Percentiles rank a stretch among this genome's conserved stretches.
phyloP scores from a whole-genome alignment of 2,113 vertebrate species.

The Sphaerodactylus townsendi region DNA sequence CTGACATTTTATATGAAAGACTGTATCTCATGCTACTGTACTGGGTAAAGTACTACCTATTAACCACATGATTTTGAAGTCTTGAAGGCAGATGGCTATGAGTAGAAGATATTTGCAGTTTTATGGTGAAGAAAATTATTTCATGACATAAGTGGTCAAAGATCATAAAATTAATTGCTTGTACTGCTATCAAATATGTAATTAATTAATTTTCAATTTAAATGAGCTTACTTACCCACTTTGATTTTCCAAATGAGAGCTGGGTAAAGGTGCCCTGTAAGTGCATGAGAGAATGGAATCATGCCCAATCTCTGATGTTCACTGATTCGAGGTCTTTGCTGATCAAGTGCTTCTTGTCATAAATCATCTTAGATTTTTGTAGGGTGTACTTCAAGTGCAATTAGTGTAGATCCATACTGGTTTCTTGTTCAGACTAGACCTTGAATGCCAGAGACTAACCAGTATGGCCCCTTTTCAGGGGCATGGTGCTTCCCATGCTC shows the following conservation, averaged over 20 bases:
- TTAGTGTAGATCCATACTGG: too few species aligned
- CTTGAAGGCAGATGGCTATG: background rate
- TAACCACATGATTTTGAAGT: slow-evolving; percentile 7
- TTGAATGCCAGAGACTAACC: too few species aligned
- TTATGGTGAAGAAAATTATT: background rate
- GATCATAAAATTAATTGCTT: background rate
- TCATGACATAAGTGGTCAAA: slow-evolving; percentile 15
- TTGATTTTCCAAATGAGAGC: background rate
- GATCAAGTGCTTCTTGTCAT: too few species aligned
- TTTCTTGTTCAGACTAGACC: too few species aligned
- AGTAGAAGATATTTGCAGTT: background rate
- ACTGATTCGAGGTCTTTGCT: background rate
- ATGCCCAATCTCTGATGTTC: background rate
- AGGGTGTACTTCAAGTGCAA: too few species aligned
- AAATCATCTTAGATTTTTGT: too few species aligned
- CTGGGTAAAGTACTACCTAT: slow-evolving; percentile 11
- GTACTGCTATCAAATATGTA: background rate
- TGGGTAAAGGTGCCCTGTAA: background rate
- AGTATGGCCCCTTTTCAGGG: too few species aligned
- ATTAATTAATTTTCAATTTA: background rate
- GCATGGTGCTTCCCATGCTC: too few species aligned
- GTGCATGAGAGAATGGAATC: background rate
- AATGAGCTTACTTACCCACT: background rate
- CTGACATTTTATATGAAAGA: slow-evolving; percentile 5
- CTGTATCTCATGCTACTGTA: slow-evolving; percentile 28